Conservation (phyloP, 2,888 invertebrate genomes). For the Cephus pulcher region DNA sequence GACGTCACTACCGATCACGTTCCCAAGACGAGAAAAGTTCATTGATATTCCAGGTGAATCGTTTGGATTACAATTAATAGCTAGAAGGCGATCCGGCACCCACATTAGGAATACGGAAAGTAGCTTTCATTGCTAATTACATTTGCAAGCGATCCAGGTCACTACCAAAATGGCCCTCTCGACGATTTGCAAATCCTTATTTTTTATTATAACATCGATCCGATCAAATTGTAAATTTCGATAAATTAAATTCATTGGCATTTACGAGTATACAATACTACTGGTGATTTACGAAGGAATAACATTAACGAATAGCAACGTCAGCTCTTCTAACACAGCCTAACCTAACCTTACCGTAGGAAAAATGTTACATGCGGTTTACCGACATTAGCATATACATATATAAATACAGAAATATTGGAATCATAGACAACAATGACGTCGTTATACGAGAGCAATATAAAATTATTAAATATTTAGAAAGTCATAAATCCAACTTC, state of each 20-base stretch:
- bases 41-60: background rate
- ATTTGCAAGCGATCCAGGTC: background rate
- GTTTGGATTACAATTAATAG: constrained; percentile 4
- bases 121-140: constrained; percentile 3
- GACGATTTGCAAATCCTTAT: background rate
- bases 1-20: background rate
- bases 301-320: background rate
- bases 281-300: background rate
- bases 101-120: background rate
- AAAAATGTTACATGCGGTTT: background rate
- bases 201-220: background rate
- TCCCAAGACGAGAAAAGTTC: background rate
- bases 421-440: background rate
- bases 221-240: background rate
- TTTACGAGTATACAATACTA: background rate
- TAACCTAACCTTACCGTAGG: background rate
- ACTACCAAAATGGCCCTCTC: background rate
- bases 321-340: background rate
- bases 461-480: background rate
- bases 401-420: background rate
- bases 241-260: background rate
- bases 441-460: background rate
- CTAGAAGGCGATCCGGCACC: background rate
- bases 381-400: background rate
- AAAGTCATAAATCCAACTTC: background rate